Percentiles rank a stretch among this genome's conserved stretches.
Evolutionary conservation across 2,888 invertebrate genomes (phyloP).

Genomic region (Hoplodrina blanda): DNA sequence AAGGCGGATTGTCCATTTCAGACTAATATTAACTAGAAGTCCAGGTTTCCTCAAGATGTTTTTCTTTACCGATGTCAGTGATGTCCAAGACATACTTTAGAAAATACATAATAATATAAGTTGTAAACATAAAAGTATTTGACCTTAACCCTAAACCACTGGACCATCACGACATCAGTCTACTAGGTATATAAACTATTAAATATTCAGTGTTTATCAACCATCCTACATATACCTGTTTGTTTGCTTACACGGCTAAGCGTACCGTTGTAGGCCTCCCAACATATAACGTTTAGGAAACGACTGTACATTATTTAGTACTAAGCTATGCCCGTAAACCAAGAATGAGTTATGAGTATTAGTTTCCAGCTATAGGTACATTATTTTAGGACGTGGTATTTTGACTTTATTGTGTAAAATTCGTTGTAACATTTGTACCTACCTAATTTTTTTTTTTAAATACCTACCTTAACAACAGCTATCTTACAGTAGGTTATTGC

Average conservation of each 20-base stretch:
- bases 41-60: too few relatives aligned
- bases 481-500: too few relatives aligned
- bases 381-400: conserved; percentile 11
- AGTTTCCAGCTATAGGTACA: conserved; percentile 29
- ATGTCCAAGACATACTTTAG: too few relatives aligned
- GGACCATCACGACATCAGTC: neutral
- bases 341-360: conserved; percentile 53
- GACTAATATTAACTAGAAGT: too few relatives aligned
- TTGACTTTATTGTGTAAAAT: conserved; percentile 1
- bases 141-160: too few relatives aligned
- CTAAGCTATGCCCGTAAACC: conserved; percentile 37
- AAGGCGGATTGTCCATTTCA: too few relatives aligned
- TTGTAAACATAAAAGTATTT: too few relatives aligned
- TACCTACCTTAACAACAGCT: too few relatives aligned
- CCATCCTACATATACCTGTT: conserved; percentile 26
- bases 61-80: too few relatives aligned
- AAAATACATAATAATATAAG: too few relatives aligned
- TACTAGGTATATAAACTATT: conserved; percentile 1
- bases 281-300: conserved; percentile 43
- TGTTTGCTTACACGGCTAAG: conserved; percentile 33
- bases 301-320: conserved; percentile 52
- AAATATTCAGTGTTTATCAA: conserved; percentile 43
- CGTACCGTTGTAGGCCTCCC: conserved; percentile 41
- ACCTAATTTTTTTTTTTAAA: too few relatives aligned
- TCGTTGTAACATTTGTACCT: neutral